Percentiles rank a stretch among this genome's conserved stretches.
phyloP scores from a whole-genome alignment of 2,113 vertebrate species.

The Thamnaconus septentrionalis region DNA sequence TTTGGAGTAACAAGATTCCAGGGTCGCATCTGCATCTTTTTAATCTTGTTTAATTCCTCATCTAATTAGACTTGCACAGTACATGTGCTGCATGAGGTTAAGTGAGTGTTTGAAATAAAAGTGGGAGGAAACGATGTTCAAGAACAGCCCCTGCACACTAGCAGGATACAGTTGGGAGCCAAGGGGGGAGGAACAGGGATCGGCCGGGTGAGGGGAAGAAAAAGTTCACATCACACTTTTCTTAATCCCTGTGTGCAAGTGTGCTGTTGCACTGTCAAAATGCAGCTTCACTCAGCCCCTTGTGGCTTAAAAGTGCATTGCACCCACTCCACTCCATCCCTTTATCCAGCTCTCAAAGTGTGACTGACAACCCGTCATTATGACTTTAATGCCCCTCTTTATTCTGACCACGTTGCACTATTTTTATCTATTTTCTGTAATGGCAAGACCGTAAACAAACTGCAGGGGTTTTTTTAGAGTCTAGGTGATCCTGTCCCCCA shows the following conservation, averaged over 20 bases:
- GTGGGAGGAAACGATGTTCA: conserved; percentile 7
- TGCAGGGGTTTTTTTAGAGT: conserved; percentile 61
- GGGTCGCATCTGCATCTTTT: neutral
- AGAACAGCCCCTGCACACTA: conserved; percentile 15
- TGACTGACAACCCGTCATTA: conserved; percentile 40
- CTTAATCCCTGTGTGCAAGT: conserved; percentile 5
- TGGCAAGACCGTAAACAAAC: conserved; percentile 59
- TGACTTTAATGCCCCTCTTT: conserved; percentile 37
- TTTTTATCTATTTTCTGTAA: conserved; percentile 39
- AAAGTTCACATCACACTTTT: conserved; percentile 14
- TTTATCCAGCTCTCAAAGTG: conserved; percentile 8
- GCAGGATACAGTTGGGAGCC: neutral
- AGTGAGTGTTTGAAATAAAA: conserved; percentile 8
- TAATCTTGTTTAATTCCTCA: neutral
- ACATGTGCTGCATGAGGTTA: neutral
- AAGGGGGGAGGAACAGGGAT: conserved; percentile 1
- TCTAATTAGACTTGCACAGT: conserved; percentile 1
- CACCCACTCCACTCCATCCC: neutral
- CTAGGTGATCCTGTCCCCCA: conserved; percentile 51
- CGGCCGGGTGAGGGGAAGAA: conserved; percentile 6
- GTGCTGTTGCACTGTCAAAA: conserved; percentile 12
- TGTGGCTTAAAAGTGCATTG: conserved; percentile 46
- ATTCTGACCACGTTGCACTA: conserved; percentile 22
- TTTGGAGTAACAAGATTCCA: neutral
- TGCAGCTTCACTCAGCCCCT: conserved; percentile 58